phyloP scores from a whole-genome alignment of 1,140 invertebrate genomes.

The Liolophura sinensis region DNA sequence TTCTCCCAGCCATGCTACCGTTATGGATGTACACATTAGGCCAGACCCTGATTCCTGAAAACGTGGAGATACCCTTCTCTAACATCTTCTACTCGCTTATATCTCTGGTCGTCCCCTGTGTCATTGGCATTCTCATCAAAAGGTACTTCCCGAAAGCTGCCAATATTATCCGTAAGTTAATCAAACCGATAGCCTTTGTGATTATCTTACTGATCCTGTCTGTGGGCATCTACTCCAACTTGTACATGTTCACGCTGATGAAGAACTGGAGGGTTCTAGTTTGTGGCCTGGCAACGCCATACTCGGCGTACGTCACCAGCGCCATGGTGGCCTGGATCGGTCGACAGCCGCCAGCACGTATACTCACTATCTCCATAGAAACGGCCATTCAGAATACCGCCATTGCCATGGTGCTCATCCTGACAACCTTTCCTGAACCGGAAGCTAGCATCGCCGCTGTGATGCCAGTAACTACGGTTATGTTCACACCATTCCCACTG shows the following conservation, averaged over 20 bases:
- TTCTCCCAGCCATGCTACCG: constrained; percentile 83
- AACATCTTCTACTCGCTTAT: constrained; percentile 77
- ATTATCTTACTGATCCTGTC: constrained; percentile 85
- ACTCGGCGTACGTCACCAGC: constrained; percentile 82
- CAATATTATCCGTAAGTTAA: constrained; percentile 29
- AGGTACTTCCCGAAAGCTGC: constrained; percentile 62
- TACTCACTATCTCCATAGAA: constrained; percentile 62
- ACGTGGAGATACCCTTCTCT: constrained; percentile 73
- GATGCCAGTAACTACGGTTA: constrained; percentile 69
- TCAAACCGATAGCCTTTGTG: constrained; percentile 74
- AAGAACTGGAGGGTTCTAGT: constrained; percentile 63
- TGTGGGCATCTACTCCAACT: constrained; percentile 88
- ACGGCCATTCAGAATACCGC: constrained; percentile 63
- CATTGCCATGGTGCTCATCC: constrained; percentile 59
- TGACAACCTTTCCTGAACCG: constrained; percentile 58
- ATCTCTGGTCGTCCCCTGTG: constrained; percentile 80
- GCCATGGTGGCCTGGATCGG: constrained; percentile 47
- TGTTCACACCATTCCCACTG: constrained; percentile 92
- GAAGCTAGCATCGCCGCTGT: constrained; percentile 59
- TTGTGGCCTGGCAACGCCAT: constrained; percentile 83
- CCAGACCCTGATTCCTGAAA: constrained; percentile 66
- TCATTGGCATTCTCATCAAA: constrained; percentile 71
- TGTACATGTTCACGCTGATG: constrained; percentile 88
- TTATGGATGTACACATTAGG: constrained; percentile 95
- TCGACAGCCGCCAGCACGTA: constrained; percentile 43